Evolutionary conservation across 2,888 invertebrate genomes (phyloP), one percentile per base, ranked within the genome.

Genomic region (Meganola albula): DNA sequence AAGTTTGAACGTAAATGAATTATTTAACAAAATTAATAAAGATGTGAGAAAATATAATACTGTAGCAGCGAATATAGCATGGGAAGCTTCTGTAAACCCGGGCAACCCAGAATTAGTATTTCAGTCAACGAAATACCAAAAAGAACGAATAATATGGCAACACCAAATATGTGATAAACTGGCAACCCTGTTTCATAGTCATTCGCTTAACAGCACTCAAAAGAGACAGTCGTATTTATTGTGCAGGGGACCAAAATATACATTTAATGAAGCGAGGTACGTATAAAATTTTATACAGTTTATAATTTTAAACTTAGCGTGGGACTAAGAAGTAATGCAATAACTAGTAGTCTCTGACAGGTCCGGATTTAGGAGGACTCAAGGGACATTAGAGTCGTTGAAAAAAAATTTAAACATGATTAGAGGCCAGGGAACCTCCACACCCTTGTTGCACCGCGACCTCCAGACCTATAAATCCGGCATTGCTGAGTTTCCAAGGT

Each of bases 241-340:
- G 23, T 92, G 92, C 52, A 76, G 90, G 48, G 91, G 91, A 23
- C 89, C 91, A 0, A 86, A 75, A 31, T 91, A 84, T 56, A 87
- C 84, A 2, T 70, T 75, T 24, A 60, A 80, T 27, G 88, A 90
- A 59, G 82, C 87, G 5, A 82, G 86, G 90, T 90, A 66, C 51
- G 62, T 20, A 10, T 5, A 16, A 16, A 16, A 4, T 5, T 16
- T 16, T 16, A 16, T 16, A 6, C 16, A n/a, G n/a, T n/a, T n/a
- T n/a, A n/a, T n/a, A n/a, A n/a, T n/a, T n/a, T n/a, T n/a, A n/a
- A n/a, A n/a, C n/a, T n/a, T n/a, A n/a, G n/a, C n/a, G n/a, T n/a
- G n/a, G n/a, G n/a, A n/a, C n/a, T n/a, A n/a, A n/a, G n/a, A n/a
- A n/a, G n/a, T n/a, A n/a, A n/a, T n/a, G n/a, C n/a, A n/a, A n/a